Percentiles rank a stretch among this genome's conserved stretches.
phyloP scores from a whole-genome alignment of 1,140 invertebrate genomes.

The Hesperophylax magnus region DNA sequence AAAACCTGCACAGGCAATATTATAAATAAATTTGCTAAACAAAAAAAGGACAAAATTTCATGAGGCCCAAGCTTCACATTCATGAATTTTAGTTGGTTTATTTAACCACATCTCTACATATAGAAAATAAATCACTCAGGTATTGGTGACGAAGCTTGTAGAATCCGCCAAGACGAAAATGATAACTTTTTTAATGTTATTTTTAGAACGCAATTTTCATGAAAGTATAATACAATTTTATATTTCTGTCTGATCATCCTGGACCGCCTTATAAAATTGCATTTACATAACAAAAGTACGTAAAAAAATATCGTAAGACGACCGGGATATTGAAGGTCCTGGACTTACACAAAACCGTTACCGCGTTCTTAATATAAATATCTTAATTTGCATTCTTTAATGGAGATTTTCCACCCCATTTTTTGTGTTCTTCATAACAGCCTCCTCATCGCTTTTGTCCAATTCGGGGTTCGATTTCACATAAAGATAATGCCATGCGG shows the following conservation, averaged over 20 bases:
- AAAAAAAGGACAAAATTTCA: too few species aligned
- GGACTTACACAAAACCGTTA: slow-evolving; percentile 16
- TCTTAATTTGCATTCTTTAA: slow-evolving; percentile 53
- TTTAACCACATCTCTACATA: too few species aligned
- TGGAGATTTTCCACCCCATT: slow-evolving; percentile 45
- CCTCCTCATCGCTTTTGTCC: slow-evolving; percentile 19
- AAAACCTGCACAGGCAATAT: too few species aligned
- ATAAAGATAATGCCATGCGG: neutral
- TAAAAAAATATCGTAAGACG: too few species aligned
- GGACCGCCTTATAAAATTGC: neutral
- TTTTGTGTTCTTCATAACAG: slow-evolving; percentile 33
- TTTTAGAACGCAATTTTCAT: neutral
- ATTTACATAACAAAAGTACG: slow-evolving; percentile 18
- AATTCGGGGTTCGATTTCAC: slow-evolving; percentile 16
- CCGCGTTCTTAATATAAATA: slow-evolving; percentile 51
- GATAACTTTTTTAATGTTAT: too few species aligned
- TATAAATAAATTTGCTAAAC: too few species aligned
- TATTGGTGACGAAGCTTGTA: too few species aligned
- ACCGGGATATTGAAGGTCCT: neutral
- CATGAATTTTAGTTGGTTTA: too few species aligned
- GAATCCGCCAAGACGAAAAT: too few species aligned
- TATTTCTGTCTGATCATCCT: neutral
- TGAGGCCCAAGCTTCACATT: too few species aligned
- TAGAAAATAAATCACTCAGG: too few species aligned
- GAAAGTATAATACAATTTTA: neutral